Evolutionary conservation across 2,797 vertebrate species (phyloP), one percentile per base, ranked within the genome.

Genomic region (Aulostomus chinensis): DNA sequence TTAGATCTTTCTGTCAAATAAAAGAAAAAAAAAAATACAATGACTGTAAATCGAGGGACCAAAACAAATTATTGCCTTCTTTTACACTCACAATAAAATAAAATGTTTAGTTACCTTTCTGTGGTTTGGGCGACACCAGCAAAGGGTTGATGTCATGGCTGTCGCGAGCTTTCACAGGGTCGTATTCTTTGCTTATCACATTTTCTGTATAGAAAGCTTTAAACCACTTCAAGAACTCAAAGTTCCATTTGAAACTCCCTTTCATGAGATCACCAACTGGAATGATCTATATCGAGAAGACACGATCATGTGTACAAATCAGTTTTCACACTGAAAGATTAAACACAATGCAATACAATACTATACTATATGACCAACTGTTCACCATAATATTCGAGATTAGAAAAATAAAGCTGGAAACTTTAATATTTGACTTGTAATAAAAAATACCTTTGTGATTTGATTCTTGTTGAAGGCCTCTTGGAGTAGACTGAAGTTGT

Each of bases 211-310:
- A 85, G 59, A 92, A 86, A 21, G 13, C 46, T 72, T 75, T 91
- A 61, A 92, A 89, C 91, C 90, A 93, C 58, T 87, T 91, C 16
- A 92, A 36, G 49, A 81, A 56, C 10, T 68, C 47, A 43, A 88
- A 83, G 75, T 61, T 89, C 32, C 59, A 35, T 56, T 67, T 73
- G 48, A 81, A 82, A 40, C 86, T 71, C 12, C 88, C 85, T 12
- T 59, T 70, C 17, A 89, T 61, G 9, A 93, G 70, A 2, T 86
- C 64, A 2, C 82, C 76, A 26, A 88, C 74, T 21, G 87, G 86
- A 59, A 93, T 40, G 24, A n/a, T 30, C 92, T 93, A 41, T 30
- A 78, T 46, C 7, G 52, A 63, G 7, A 56, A 12, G 2, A 58
- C 9, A 21, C 3, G 21, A 16, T 3, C 18, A 17, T 1, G 30